A percentile compares a stretch with the other conserved stretches of the same genome.
These are phyloP conservation scores for Steatornis caripensis DNA, from an alignment of 2,113 vertebrate genomes.

Conservation along the genomic window DNA sequence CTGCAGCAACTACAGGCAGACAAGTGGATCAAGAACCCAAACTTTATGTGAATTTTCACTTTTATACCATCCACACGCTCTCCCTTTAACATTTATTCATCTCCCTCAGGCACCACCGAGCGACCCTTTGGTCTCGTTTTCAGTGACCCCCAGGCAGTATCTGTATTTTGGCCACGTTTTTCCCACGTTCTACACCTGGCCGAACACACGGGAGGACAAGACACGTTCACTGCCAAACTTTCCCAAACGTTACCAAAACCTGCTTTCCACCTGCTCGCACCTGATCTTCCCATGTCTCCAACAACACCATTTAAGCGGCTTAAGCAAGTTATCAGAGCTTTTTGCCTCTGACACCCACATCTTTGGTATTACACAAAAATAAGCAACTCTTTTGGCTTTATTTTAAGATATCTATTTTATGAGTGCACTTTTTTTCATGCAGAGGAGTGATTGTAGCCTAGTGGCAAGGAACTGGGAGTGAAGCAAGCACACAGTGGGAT, in stretches of 20 bases:
- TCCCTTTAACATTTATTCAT: not conserved
- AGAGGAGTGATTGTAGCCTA: not conserved
- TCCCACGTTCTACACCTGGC: not conserved
- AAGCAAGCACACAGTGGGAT: not conserved
- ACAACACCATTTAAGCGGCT: not conserved
- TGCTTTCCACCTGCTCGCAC: not conserved
- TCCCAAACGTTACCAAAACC: not conserved
- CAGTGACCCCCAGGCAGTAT: not conserved
- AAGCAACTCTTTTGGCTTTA: not conserved
- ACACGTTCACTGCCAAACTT: not conserved
- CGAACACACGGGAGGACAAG: rapidly evolving
- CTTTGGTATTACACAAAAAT: not conserved
- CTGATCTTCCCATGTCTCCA: not conserved
- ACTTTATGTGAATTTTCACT: not conserved
- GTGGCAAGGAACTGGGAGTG: not conserved
- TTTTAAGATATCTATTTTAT: not conserved
- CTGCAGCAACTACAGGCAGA: not conserved
- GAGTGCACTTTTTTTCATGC: not conserved
- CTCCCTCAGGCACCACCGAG: not conserved
- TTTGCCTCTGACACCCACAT: not conserved
- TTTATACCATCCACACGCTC: not conserved
- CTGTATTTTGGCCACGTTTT: not conserved
- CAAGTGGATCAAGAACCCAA: not conserved
- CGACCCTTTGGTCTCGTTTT: not conserved
- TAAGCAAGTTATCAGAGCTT: not conserved